Conservation (phyloP, 2,113 vertebrate genomes). For the Craseonycteris thonglongyai region DNA sequence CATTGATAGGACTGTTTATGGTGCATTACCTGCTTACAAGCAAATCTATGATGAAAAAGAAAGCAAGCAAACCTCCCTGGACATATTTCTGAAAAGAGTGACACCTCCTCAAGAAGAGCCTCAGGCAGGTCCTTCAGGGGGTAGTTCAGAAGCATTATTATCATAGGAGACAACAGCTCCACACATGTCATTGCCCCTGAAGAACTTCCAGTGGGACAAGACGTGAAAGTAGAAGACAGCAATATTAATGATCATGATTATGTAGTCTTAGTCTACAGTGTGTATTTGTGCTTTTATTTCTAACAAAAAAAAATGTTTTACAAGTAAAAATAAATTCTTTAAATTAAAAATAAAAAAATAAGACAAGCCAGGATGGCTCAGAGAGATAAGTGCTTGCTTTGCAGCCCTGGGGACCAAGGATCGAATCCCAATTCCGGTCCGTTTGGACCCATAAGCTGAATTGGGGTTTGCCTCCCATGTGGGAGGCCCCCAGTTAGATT, state of each 20-base stretch:
- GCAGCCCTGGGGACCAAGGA: too few species aligned
- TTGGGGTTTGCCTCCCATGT: too few species aligned
- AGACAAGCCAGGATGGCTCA: too few species aligned
- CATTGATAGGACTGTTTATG: neutral
- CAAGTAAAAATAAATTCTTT: neutral
- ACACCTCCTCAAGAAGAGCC: neutral
- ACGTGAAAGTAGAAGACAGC: neutral
- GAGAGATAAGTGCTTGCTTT: too few species aligned
- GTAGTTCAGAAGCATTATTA: neutral
- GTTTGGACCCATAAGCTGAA: too few species aligned
- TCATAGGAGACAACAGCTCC: neutral
- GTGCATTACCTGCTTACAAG: neutral
- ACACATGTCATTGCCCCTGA: neutral
- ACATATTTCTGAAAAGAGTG: neutral
- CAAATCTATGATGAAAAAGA: neutral
- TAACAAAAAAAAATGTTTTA: neutral
- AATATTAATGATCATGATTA: neutral
- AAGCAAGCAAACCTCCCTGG: neutral
- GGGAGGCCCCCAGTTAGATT: too few species aligned
- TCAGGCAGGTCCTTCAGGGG: neutral
- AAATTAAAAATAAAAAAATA: neutral
- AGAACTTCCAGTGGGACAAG: neutral
- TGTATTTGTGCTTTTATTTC: neutral
- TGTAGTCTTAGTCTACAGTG: neutral
- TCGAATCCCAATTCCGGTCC: too few species aligned